phyloP scores from a whole-genome alignment of 2,113 vertebrate species.

The Pollachius pollachius region DNA sequence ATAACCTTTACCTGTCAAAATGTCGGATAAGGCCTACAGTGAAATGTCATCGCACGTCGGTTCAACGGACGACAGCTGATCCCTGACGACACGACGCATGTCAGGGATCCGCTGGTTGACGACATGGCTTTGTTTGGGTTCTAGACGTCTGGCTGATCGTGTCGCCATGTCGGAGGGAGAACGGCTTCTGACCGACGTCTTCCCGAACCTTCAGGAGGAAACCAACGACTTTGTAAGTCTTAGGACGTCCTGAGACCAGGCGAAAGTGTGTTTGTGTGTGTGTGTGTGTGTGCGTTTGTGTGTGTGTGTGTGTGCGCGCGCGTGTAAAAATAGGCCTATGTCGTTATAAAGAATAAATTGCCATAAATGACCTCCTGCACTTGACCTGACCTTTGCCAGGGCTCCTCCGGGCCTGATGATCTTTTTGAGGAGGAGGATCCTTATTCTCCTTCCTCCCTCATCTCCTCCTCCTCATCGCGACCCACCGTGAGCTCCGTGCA shows the following conservation, averaged over 20 bases:
- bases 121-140: neutral
- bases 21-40: too few species aligned
- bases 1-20: too few species aligned
- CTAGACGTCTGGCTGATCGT: neutral
- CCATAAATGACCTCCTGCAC: neutral
- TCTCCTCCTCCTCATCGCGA: neutral
- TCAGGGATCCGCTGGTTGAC: too few species aligned
- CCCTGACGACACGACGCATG: too few species aligned
- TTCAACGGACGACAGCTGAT: too few species aligned
- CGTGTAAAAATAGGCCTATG: too few species aligned
- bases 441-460: conserved; percentile 54
- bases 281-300: too few species aligned
- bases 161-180: conserved; percentile 46
- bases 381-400: conserved; percentile 32
- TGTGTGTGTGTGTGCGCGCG: too few species aligned
- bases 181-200: neutral
- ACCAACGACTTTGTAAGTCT: conserved; percentile 51
- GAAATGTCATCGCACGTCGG: too few species aligned
- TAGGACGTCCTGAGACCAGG: too few species aligned
- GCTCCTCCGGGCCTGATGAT: conserved; percentile 64
- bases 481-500: conserved; percentile 63
- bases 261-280: too few species aligned
- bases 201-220: conserved; percentile 30
- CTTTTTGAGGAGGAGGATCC: conserved; percentile 65
- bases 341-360: neutral